Evolutionary conservation across 2,113 vertebrate genomes (phyloP).

Genomic region (Jaculus jaculus): DNA sequence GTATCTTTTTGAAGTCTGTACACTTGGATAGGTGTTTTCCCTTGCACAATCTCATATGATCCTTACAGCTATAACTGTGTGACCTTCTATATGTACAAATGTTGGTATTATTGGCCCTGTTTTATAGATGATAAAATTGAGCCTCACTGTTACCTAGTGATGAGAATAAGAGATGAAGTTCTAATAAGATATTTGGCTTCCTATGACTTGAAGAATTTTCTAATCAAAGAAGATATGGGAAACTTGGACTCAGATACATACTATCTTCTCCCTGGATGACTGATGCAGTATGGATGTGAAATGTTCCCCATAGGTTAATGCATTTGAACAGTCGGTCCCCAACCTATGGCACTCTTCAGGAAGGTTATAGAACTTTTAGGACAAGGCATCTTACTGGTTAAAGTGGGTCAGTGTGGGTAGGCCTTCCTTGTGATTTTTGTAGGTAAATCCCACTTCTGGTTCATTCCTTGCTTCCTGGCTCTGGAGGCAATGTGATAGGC

Average conservation of each 20-base stretch:
- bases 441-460: too few relatives aligned
- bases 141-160: not conserved
- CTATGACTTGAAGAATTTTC: constrained; percentile 5
- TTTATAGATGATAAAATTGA: constrained; percentile 41
- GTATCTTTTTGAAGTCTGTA: constrained; percentile 19
- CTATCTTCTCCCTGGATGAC: not conserved
- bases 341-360: too few relatives aligned
- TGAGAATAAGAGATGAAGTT: not conserved
- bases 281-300: not conserved
- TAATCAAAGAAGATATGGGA: not conserved
- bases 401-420: too few relatives aligned
- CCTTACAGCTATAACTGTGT: not conserved
- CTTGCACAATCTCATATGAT: not conserved
- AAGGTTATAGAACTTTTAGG: too few relatives aligned
- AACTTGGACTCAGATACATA: not conserved
- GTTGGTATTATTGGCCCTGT: not conserved
- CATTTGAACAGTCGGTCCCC: too few relatives aligned
- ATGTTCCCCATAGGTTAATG: too few relatives aligned
- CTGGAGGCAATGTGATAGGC: too few relatives aligned
- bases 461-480: too few relatives aligned
- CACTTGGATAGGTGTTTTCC: not conserved
- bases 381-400: too few relatives aligned
- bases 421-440: too few relatives aligned
- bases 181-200: not conserved
- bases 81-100: not conserved